Evolutionary conservation across 2,113 vertebrate genomes (phyloP), one percentile per base, ranked within the genome.

Genomic region (Brevimyrus niger): DNA sequence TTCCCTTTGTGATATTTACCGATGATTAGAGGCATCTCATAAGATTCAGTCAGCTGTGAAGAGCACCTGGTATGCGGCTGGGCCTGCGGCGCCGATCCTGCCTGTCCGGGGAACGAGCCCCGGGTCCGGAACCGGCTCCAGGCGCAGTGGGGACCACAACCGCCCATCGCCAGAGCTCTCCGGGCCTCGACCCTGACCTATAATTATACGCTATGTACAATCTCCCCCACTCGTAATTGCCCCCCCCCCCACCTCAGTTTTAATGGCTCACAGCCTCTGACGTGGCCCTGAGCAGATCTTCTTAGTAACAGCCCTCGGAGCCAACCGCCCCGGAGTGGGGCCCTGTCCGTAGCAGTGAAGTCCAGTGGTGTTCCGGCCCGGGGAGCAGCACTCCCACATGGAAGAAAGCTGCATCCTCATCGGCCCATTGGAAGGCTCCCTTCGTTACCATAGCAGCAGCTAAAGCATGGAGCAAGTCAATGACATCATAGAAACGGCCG

Each of bases 21-120:
- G 51, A 38, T 80, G 73, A 50, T 90, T 27, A 76, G 89, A 53
- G 58, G 86, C 27, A 47, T 61, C 86, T 90, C 85, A 11, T 80
- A 69, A 51, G 50, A 69, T 35, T 58, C 5, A 86, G 8, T 69
- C 42, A 76, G 65, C 10, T 55, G 69, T 80, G 85, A 19, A 46
- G 50, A 55, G 27, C 47, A 21, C 38, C 35, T 17, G 65, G 76
- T 23, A 35, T n/a, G 5, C 1, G 82, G 9, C 80, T 46, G 6
- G 23, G 2, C 35, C 55, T 38, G 27, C 8, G 23, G 48, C 3
- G 5, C 13, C 1, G 27, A n/a, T 42, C 65, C 61, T 44, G 6
- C 6, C 35, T 11, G 53, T 46, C 27, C 3, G 9, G 13, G 51
- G 15, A 21, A 35, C n/a, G 3, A 35, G 48, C 7, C 3, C 11